Evolutionary conservation across 2,888 invertebrate genomes (phyloP).

Genomic region (Plemyria rubiginata): DNA sequence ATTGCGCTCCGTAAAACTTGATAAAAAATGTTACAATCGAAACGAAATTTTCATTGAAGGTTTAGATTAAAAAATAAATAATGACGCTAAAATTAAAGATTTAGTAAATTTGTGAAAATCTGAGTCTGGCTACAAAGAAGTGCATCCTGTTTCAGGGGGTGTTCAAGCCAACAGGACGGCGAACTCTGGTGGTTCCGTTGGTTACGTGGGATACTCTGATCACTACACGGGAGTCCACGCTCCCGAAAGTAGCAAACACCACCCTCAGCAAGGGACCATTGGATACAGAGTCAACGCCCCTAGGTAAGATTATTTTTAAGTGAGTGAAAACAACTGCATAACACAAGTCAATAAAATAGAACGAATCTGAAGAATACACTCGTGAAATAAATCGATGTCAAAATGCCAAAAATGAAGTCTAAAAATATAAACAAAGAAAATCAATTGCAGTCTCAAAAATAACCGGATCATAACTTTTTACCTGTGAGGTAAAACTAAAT

Average conservation of each 20-base stretch:
- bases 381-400: slow-evolving; percentile 32
- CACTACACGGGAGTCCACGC: slow-evolving; percentile 77
- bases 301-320: slow-evolving; percentile 81
- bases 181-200: slow-evolving; percentile 87
- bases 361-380: slow-evolving; percentile 27
- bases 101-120: slow-evolving; percentile 45
- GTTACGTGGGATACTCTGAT: slow-evolving; percentile 79
- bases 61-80: slow-evolving; percentile 17
- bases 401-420: slow-evolving; percentile 29
- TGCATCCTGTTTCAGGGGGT: slow-evolving; percentile 84
- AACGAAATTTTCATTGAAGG: slow-evolving; percentile 34
- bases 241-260: slow-evolving; percentile 80
- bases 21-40: slow-evolving; percentile 36
- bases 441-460: slow-evolving; percentile 8
- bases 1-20: slow-evolving; percentile 39
- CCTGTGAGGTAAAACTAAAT: slow-evolving; percentile 1
- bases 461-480: slow-evolving; percentile 2
- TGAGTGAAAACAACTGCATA: slow-evolving; percentile 32
- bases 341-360: slow-evolving; percentile 27
- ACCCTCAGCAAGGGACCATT: slow-evolving; percentile 80
- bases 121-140: slow-evolving; percentile 57
- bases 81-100: slow-evolving; percentile 27
- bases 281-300: slow-evolving; percentile 87
- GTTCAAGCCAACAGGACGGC: slow-evolving; percentile 89
- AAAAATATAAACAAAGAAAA: slow-evolving; percentile 34